phyloP scores from a whole-genome alignment of 1,140 invertebrate genomes.

The Drosophila seguyi region DNA sequence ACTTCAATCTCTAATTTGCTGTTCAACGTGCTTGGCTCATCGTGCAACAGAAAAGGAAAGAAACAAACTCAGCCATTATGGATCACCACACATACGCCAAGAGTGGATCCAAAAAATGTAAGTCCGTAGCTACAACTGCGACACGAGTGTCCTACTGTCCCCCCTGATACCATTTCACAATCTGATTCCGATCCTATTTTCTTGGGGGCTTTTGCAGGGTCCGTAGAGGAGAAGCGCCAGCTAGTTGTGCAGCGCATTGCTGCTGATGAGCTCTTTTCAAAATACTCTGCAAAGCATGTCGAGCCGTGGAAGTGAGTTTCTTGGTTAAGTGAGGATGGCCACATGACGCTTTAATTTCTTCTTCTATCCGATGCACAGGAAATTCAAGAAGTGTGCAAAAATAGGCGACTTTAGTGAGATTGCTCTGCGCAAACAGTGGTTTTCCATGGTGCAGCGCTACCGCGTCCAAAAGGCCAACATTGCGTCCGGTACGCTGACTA shows the following conservation, averaged over 20 bases:
- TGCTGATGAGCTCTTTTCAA: slow-evolving; percentile 63
- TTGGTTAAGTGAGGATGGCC: neutral
- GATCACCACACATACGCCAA: slow-evolving; percentile 82
- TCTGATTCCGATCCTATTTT: neutral
- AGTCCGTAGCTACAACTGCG: slow-evolving; percentile 7
- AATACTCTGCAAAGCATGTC: slow-evolving; percentile 58
- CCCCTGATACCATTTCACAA: neutral
- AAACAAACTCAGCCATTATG: slow-evolving; percentile 30
- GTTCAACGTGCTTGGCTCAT: neutral
- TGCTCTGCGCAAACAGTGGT: slow-evolving; percentile 77
- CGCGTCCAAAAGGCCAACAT: slow-evolving; percentile 66
- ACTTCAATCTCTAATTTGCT: neutral
- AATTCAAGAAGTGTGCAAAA: slow-evolving; percentile 60
- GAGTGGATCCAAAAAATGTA: slow-evolving; percentile 73
- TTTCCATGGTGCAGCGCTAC: slow-evolving; percentile 72
- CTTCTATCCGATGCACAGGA: slow-evolving; percentile 27
- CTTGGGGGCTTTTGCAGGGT: slow-evolving; percentile 43
- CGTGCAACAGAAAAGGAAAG: neutral
- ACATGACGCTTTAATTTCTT: neutral
- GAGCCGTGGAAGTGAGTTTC: slow-evolving; percentile 76
- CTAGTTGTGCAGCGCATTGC: slow-evolving; percentile 61
- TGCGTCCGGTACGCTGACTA: slow-evolving; percentile 34
- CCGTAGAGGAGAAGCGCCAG: slow-evolving; percentile 55
- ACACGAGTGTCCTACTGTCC: slow-evolving; percentile 1
- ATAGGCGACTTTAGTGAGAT: slow-evolving; percentile 73